These are phyloP conservation scores for Caenorhabditis sulstoni DNA, from an alignment of 2,888 invertebrate genomes.

Conservation along the genomic window DNA sequence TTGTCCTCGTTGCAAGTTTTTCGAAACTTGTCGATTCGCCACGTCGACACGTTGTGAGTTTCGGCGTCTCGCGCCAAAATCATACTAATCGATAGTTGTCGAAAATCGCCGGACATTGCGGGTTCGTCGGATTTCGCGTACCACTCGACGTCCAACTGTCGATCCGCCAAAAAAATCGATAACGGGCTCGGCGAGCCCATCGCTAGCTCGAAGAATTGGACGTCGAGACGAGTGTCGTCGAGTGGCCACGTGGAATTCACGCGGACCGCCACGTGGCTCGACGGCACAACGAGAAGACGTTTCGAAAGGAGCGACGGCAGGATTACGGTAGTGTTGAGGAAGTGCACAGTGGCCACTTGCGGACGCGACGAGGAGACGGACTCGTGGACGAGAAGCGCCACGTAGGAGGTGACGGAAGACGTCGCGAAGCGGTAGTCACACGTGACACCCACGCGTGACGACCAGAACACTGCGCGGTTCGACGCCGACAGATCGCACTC, in stretches of 20 bases:
- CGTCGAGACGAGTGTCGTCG: constrained; percentile 21
- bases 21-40: constrained; percentile 7
- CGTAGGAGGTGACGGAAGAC: constrained; percentile 7
- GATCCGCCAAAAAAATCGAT: constrained; percentile 27
- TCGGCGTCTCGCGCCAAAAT: constrained; percentile 15
- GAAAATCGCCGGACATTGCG: constrained; percentile 27
- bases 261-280: constrained; percentile 10
- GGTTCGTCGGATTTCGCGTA: constrained; percentile 18
- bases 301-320: constrained; percentile 14
- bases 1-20: constrained; percentile 43
- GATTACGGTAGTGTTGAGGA: constrained; percentile 26
- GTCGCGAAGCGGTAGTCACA: constrained; percentile 26
- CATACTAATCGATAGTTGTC: constrained; percentile 30
- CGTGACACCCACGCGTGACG: too few relatives aligned
- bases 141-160: constrained; percentile 30
- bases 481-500: too few relatives aligned
- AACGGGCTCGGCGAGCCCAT: neutral
- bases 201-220: constrained; percentile 24
- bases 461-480: too few relatives aligned
- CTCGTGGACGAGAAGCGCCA: constrained; percentile 23
- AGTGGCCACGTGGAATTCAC: constrained; percentile 46
- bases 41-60: constrained; percentile 13
- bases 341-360: too few relatives aligned
- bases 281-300: constrained; percentile 36
- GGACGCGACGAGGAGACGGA: constrained; percentile 8